Base-by-base conservation (phyloP, 2,113 vertebrate species). In the Catharus minimus region DNA sequence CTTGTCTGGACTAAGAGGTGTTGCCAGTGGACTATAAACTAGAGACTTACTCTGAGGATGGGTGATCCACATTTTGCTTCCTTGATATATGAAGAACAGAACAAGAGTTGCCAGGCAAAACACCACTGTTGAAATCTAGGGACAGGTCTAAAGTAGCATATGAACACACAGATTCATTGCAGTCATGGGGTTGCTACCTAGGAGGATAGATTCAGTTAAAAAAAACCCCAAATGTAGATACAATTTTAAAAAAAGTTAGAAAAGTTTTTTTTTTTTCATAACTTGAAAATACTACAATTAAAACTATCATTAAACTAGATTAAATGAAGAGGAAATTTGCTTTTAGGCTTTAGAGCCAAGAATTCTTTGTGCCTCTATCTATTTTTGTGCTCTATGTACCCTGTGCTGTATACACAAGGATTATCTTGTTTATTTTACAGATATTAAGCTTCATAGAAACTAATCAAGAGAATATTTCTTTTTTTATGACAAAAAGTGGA, bases 351-450 rank as follows among this genome's bases (percentile, higher is more conserved):
- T 66, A 92, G 2, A 90, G 74, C 47, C 91, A 95, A 88, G 86
- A 93, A 93, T 88, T 94, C 93, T 79, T 79, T 88, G 28, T 84
- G 69, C 71, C 74, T 94, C 65, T 71, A 61, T 96, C 78, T 71
- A 78, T 84, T 94, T 95, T 89, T 96, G 75, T 65, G 60, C 69
- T 95, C 39, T 85, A n/a, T 50, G 69, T 52, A 82, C 77, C 76
- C 92, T 95, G 36, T 75, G 81, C 62, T 95, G 86, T 91, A 97
- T 95, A 95, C 92, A 80, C 65, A 93, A 96, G 87, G 84, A 96
- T 95, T 95, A 96, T 96, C 95, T 96, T 96, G 93, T 96, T 94
- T 96, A 93, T 91, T 96, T 97, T 97, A 93, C 74, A 91, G 94
- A 95, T 94, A 95, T 95, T 96, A 91, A 49, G 68, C 89, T 96